Conservation (phyloP, 2,113 vertebrate genomes). For the Lepus americanus region DNA sequence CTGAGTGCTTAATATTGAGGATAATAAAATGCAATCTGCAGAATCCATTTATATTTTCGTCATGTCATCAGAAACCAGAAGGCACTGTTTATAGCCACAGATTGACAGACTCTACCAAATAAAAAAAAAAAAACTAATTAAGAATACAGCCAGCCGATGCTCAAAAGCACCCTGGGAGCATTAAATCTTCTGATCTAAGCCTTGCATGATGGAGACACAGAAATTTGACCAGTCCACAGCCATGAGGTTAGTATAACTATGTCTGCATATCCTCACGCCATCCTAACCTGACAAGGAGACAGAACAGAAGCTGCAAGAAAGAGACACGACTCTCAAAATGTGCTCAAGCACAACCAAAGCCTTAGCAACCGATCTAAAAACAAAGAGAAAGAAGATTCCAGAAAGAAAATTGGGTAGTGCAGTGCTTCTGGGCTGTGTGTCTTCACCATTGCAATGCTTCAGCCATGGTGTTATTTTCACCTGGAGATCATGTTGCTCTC, state of each 20-base stretch:
- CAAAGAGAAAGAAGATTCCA: background rate
- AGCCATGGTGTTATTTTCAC: background rate
- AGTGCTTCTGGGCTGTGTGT: background rate
- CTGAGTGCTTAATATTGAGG: constrained; percentile 65
- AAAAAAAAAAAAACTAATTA: constrained; percentile 76
- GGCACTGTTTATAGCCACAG: constrained; percentile 77
- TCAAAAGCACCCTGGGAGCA: constrained; percentile 60
- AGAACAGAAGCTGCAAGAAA: constrained; percentile 9
- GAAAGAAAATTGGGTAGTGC: background rate
- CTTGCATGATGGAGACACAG: background rate
- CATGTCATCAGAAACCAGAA: constrained; percentile 82
- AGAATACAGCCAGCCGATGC: constrained; percentile 64
- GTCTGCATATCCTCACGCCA: constrained; percentile 36
- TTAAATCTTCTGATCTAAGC: background rate
- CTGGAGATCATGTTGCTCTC: constrained; percentile 25
- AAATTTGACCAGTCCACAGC: constrained; percentile 65
- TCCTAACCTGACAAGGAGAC: background rate
- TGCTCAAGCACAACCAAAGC: background rate
- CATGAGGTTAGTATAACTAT: background rate
- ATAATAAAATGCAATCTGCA: constrained; percentile 81
- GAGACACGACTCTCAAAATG: background rate
- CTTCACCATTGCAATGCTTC: background rate
- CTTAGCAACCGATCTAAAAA: background rate
- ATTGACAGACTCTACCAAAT: constrained; percentile 69
- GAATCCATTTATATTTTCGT: constrained; percentile 82